These are phyloP conservation scores for Sipha maydis DNA, from an alignment of 2,888 invertebrate species.

Conservation along the genomic window DNA sequence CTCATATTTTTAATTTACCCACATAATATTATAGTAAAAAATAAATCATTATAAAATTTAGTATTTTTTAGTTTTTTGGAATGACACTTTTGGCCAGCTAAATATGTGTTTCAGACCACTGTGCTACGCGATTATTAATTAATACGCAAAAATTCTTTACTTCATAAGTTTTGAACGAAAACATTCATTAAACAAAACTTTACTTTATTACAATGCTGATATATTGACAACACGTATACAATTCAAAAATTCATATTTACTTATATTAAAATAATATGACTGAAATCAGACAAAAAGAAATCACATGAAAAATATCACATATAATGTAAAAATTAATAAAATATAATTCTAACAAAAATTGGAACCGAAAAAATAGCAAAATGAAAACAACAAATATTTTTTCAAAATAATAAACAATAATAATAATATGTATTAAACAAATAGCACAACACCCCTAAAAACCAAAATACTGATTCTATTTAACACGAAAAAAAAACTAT, in stretches of 20 bases:
- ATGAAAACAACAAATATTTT: background rate
- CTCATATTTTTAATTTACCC: no score
- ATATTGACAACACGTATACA: background rate
- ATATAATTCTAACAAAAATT: background rate
- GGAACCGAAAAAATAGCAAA: slow-evolving; percentile 20
- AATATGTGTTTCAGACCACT: no score
- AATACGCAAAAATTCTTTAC: no score
- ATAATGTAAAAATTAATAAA: background rate
- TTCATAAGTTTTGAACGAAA: background rate
- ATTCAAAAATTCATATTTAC: background rate
- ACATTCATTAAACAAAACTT: background rate
- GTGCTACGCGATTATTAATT: no score
- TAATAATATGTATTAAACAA: slow-evolving; percentile 7
- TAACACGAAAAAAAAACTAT: no score
- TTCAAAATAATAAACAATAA: background rate
- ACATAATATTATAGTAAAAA: no score
- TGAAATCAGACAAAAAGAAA: slow-evolving; percentile 5
- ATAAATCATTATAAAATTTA: no score
- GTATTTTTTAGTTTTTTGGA: no score
- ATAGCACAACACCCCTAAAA: background rate
- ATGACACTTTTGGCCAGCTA: no score
- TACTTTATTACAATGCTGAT: slow-evolving; percentile 27
- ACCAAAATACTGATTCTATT: slow-evolving; percentile 19
- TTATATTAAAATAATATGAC: background rate
- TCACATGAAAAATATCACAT: background rate